phyloP scores from a whole-genome alignment of 2,113 vertebrate species.

The Neopipo cinnamomea region DNA sequence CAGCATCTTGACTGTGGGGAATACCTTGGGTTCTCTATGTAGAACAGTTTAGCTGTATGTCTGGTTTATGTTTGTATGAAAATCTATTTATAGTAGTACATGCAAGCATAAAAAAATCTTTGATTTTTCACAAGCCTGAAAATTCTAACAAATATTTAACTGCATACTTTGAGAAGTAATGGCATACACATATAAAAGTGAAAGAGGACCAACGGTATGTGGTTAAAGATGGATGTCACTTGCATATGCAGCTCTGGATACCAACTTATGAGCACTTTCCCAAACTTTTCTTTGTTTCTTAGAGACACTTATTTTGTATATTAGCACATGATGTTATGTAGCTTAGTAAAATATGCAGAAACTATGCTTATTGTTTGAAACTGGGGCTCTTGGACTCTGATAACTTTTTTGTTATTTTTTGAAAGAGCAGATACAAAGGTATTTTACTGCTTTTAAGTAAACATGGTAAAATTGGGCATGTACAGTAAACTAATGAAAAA shows the following conservation, averaged over 20 bases:
- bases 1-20: neutral
- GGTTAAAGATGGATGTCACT: neutral
- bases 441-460: neutral
- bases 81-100: neutral
- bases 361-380: neutral
- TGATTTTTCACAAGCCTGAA: neutral
- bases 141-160: neutral
- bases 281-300: neutral
- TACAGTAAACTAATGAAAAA: neutral
- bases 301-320: neutral
- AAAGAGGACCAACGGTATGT: neutral
- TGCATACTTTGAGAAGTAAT: neutral
- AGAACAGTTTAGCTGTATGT: neutral
- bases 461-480: neutral
- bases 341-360: neutral
- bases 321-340: neutral
- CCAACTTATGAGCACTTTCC: neutral
- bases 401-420: neutral
- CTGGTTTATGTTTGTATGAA: neutral
- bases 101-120: neutral
- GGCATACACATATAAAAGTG: neutral
- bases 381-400: neutral
- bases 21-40: neutral
- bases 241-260: neutral
- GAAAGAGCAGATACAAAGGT: neutral